Conservation (phyloP, 2,888 invertebrate genomes). For the Lepidonotus clava region DNA sequence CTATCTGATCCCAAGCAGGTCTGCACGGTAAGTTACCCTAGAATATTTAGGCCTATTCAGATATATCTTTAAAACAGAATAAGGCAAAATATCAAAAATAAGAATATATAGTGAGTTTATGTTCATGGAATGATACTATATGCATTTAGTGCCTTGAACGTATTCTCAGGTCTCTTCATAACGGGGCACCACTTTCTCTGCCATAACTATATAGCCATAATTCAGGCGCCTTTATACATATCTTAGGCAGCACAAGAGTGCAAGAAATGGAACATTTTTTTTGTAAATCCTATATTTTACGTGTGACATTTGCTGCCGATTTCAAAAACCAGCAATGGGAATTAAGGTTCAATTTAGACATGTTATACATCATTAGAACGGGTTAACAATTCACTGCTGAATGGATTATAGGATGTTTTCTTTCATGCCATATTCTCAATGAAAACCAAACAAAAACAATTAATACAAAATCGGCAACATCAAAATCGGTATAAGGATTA, state of each 20-base stretch:
- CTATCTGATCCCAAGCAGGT: slow-evolving; percentile 59
- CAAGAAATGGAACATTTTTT: no score
- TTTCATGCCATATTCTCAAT: not conserved
- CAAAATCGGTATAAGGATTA: not conserved
- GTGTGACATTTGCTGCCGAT: no score
- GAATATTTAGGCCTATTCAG: not conserved
- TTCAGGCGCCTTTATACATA: no score
- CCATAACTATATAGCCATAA: not conserved
- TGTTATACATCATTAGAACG: not conserved
- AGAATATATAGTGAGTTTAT: not conserved
- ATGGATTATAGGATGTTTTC: not conserved
- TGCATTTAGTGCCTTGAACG: not conserved
- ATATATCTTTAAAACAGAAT: not conserved
- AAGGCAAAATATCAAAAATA: not conserved
- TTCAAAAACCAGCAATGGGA: no score
- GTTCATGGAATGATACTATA: not conserved
- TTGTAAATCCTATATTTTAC: no score
- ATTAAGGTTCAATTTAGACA: no score
- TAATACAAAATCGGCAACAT: not conserved
- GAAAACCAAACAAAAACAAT: not conserved
- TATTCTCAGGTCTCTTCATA: not conserved
- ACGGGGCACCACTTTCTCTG: not conserved
- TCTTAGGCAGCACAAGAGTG: no score
- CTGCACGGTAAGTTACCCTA: slow-evolving; percentile 59
- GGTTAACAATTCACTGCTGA: not conserved